Evolutionary conservation across 2,888 invertebrate species (phyloP), one percentile per base, ranked within the genome.

Genomic region (Drosophila paracracens): DNA sequence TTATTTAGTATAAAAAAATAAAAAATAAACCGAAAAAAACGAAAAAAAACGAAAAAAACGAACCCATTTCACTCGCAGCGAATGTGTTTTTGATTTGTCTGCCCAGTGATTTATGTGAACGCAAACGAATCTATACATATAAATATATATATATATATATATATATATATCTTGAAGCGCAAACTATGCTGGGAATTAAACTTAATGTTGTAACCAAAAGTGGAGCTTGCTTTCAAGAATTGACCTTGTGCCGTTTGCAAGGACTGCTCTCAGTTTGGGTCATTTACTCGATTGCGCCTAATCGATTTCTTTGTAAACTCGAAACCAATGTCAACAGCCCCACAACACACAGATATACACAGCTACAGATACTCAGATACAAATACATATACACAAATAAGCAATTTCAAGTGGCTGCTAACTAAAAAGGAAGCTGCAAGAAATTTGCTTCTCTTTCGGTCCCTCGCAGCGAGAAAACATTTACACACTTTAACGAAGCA

Each of bases 271-370:
- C 80, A 73, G 77, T 90, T 74, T 80, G 83, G 90, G 89, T 90
- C 90, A 88, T 91, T 91, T 86, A 79, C 86, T 86, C 89, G 85
- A 91, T 92, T 88, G 87, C 89, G 91, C 83, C 91, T 91, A 91
- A 91, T 91, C 91, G 91, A 92, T 91, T 92, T 91, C 91, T 88
- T 91, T 91, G 91, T 83, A 89, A 91, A 88, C 90, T 87, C 80
- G 91, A 88, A 91, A 87, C 92, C 91, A 92, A 92, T 91, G 91
- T 91, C 91, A 91, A 91, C 92, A 91, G 92, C 86, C 91, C 83
- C 78, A 60, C 73, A 59, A 59, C 58, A 79, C 62, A 59, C 53
- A 79, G 59, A 62, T 40, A 72, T 62, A 72, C 74, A 64, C 65
- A 57, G 58, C 50, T 64, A 60, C 64, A 68, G 40, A 66, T n/a